Evolutionary conservation across 2,888 invertebrate species (phyloP), one percentile per base, ranked within the genome.

Genomic region (Tryphoninae sp.): DNA sequence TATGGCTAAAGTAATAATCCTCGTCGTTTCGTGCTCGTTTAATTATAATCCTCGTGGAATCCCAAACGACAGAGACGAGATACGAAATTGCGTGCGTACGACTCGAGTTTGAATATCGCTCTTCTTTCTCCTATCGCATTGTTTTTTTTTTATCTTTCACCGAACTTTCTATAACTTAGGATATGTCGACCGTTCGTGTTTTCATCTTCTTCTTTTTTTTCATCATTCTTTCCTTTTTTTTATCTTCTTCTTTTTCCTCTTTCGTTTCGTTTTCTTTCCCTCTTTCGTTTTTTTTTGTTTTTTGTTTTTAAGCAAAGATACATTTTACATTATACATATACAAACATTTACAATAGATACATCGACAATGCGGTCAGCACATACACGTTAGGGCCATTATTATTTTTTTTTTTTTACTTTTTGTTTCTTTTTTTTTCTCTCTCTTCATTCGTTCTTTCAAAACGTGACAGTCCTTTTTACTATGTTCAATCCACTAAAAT

Each of bases 331-430:
- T 89, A 85, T 86, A 89, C 88, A 89, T 91, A 91, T 91, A 91
- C 90, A 91, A 91, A 91, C 90, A 91, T 91, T 91, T 91, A 91
- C 91, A 91, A 86, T 90, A 90, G 87, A 89, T 90, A 90, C 89
- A 91, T 88, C 80, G 87, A 88, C 86, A 81, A 85, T 64, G 68
- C 77, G 72, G 78, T 76, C 67, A 65, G 79, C 80, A 80, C 77
- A 75, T 78, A 82, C 81, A 74, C 64, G 55, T 75, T 65, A 73
- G 73, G 81, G 82, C 80, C 76, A 72, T 67, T 19, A 19, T 19
- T 1, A 62, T 75, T 64, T 53, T 65, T 74, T 65, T 2, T 26
- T 26, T 45, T 53, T 65, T 2, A 3, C 22, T 45, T 53, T 49
- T 22, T 49, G 6, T 16, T 67, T 65, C 11, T 59, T 65, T 71